A percentile compares a stretch with the other conserved stretches of the same genome.
These are phyloP conservation scores for Atrichornis clamosus DNA, from an alignment of 2,113 vertebrate genomes.

Conservation along the genomic window DNA sequence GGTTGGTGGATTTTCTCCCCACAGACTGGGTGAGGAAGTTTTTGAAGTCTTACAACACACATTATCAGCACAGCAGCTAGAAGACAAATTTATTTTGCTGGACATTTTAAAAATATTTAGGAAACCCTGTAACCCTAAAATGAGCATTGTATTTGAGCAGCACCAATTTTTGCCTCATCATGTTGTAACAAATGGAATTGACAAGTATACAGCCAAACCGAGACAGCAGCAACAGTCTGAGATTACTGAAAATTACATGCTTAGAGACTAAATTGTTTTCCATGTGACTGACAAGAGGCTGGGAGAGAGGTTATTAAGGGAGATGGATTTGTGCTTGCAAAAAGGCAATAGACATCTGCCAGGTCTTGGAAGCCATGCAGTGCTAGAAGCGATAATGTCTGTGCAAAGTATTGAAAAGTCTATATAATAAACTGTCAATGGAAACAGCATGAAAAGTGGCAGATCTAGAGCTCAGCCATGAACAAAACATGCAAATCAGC, in stretches of 20 bases:
- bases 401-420: not conserved
- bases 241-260: conserved; percentile 29
- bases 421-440: not conserved
- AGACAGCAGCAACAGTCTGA: not conserved
- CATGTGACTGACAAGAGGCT: conserved; percentile 4
- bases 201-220: not conserved
- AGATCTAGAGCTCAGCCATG: not conserved
- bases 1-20: not conserved
- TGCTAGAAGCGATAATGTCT: not conserved
- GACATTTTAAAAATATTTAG: not conserved
- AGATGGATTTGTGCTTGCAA: not conserved
- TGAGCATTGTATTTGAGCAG: not conserved
- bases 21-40: not conserved
- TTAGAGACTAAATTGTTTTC: conserved; percentile 24
- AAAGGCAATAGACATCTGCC: not conserved
- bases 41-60: not conserved
- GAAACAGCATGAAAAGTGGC: not conserved
- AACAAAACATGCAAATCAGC: not conserved
- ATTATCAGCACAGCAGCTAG: not conserved
- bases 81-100: not conserved
- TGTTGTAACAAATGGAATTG: not conserved
- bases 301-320: conserved; percentile 18
- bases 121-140: not conserved
- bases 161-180: not conserved
- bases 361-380: not conserved